phyloP scores from a whole-genome alignment of 2,888 invertebrate genomes.

The Zootermopsis nevadensis region DNA sequence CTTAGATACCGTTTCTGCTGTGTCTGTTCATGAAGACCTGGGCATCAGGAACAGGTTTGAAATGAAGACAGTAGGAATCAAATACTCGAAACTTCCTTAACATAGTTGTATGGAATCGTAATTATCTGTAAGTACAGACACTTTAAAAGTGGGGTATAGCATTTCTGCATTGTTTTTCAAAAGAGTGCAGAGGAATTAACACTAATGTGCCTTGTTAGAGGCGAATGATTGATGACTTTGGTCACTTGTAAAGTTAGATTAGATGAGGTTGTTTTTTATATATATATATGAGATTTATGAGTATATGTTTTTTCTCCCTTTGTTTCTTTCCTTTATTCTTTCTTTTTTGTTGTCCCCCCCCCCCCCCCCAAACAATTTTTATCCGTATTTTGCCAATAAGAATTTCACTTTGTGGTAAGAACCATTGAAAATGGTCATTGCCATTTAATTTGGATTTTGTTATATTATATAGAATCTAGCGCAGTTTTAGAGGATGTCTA shows the following conservation, averaged over 20 bases:
- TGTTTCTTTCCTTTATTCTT: constrained; percentile 23
- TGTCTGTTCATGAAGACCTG: constrained; percentile 14
- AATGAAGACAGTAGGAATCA: constrained; percentile 25
- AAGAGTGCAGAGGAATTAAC: constrained; percentile 33
- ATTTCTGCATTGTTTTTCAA: constrained; percentile 15
- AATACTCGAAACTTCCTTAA: constrained; percentile 43
- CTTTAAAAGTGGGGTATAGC: constrained; percentile 39
- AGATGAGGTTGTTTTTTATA: constrained; percentile 43
- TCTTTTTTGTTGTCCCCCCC: background rate
- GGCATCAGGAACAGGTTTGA: constrained; percentile 26
- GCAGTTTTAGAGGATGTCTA: background rate
- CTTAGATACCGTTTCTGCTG: background rate
- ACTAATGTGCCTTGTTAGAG: constrained; percentile 44
- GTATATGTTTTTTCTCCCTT: no score
- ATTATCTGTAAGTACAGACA: constrained; percentile 28
- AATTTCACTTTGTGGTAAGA: background rate
- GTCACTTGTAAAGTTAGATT: constrained; percentile 39
- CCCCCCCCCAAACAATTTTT: no score
- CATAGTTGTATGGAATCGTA: background rate
- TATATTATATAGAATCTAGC: background rate
- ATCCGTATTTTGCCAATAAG: no score
- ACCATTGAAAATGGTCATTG: constrained; percentile 42
- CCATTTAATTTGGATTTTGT: background rate
- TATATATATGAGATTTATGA: constrained; percentile 44
- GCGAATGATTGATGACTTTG: constrained; percentile 42